Conservation (phyloP, 2,888 invertebrate genomes). For the Hirudinaria manillensis region DNA sequence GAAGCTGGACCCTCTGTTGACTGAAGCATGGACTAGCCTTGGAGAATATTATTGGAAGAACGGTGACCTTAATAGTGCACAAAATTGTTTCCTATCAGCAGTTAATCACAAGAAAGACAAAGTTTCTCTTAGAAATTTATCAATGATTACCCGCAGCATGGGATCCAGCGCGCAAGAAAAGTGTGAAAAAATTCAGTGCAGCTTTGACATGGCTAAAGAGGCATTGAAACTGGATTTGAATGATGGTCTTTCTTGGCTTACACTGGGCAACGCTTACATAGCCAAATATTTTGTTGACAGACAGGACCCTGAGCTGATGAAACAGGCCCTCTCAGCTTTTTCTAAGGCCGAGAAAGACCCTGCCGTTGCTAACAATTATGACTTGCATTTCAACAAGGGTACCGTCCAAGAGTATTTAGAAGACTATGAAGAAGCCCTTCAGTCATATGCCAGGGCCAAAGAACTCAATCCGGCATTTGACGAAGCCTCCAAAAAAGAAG, state of each 20-base stretch:
- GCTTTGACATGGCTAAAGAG: slow-evolving; percentile 73
- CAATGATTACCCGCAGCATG: slow-evolving; percentile 73
- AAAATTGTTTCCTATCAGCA: slow-evolving; percentile 73
- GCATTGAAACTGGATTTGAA: slow-evolving; percentile 70
- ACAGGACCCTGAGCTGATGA: slow-evolving; percentile 68
- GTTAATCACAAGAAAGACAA: slow-evolving; percentile 62
- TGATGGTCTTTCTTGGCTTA: slow-evolving; percentile 76
- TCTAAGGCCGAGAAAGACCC: slow-evolving; percentile 71
- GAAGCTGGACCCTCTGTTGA: slow-evolving; percentile 72
- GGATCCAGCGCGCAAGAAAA: slow-evolving; percentile 52
- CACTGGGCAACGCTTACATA: slow-evolving; percentile 74
- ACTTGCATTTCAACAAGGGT: slow-evolving; percentile 77
- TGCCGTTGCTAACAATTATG: slow-evolving; percentile 67
- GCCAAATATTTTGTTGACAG: slow-evolving; percentile 71
- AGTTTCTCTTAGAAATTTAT: slow-evolving; percentile 70
- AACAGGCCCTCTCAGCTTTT: slow-evolving; percentile 73
- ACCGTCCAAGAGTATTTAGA: slow-evolving; percentile 73
- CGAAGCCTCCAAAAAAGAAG: slow-evolving; percentile 62
- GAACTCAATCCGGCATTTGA: slow-evolving; percentile 71
- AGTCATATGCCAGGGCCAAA: slow-evolving; percentile 65
- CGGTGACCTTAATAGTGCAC: slow-evolving; percentile 71
- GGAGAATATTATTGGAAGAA: slow-evolving; percentile 85
- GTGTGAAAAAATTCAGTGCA: slow-evolving; percentile 64
- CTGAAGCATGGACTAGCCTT: slow-evolving; percentile 80
- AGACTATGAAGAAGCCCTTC: slow-evolving; percentile 66